These are phyloP conservation scores for Gambusia holbrooki DNA, from an alignment of 2,113 vertebrate genomes.

Conservation along the genomic window DNA sequence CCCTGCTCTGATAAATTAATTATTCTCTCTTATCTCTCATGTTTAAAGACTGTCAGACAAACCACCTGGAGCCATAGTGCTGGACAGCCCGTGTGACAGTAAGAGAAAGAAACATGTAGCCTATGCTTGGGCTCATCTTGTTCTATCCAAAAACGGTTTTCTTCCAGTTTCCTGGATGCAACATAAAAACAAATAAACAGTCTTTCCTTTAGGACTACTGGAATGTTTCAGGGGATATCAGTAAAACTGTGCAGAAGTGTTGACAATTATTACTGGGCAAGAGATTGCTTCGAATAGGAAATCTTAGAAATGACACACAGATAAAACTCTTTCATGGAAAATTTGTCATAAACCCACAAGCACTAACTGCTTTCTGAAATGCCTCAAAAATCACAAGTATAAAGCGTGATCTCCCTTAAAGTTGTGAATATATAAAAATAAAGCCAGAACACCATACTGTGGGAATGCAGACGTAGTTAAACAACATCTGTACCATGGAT, in stretches of 20 bases:
- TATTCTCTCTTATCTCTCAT: constrained; percentile 80
- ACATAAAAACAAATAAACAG: background rate
- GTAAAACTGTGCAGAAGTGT: background rate
- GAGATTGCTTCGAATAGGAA: background rate
- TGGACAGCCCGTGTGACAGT: constrained; percentile 42
- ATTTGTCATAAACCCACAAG: background rate
- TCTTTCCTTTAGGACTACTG: too few relatives aligned
- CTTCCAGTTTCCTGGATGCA: background rate
- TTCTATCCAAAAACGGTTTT: constrained; percentile 1
- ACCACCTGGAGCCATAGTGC: constrained; percentile 64
- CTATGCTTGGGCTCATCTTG: background rate
- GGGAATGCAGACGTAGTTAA: too few relatives aligned
- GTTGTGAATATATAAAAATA: background rate
- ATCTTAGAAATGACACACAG: background rate
- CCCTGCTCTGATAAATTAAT: constrained; percentile 81
- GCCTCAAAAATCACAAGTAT: background rate
- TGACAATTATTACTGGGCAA: background rate
- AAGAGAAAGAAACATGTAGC: constrained; percentile 39
- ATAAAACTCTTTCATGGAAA: background rate
- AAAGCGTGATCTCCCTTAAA: background rate
- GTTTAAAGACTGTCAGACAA: constrained; percentile 78
- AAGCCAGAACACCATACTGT: background rate
- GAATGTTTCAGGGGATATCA: background rate
- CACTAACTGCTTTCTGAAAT: too few relatives aligned
- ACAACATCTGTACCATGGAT: too few relatives aligned